Base-by-base conservation (phyloP, 1,140 invertebrate species). In the Drosophila rufa region DNA sequence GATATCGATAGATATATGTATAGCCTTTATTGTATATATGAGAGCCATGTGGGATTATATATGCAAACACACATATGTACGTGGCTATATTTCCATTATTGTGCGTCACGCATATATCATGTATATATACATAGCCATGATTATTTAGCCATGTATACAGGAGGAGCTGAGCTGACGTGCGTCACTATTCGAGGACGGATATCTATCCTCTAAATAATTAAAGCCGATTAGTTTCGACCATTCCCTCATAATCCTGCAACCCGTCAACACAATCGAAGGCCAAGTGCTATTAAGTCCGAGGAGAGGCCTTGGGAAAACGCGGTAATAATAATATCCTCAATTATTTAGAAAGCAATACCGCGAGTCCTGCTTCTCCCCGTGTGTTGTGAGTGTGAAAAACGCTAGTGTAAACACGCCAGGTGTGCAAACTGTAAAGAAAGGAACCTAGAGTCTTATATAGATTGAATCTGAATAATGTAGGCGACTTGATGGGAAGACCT, bases 1-100 rank as follows among this genome's bases (percentile, higher is more conserved):
- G 36, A 74, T 66, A 61, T 66, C 50, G 68, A 57, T 55, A 40
- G 30, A 30, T 70, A 77, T 69, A 42, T 36, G 53, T 47, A 42
- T 42, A 14, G n/a, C 48, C 15, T 61, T 17, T 25, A 14, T 17
- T 7, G 6, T 17, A 11, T 62, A 62, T 55, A 22, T 25, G 51
- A 22, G 7, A 4, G 47, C 25, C 42, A 61, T 66, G 22, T 66
- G 51, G 30, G 17, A n/a, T 47, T 48, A 48, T 60, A 36, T 25
- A 60, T 36, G 17, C 33, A 8, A 40, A 59, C 56, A 60, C 33
- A 17, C 19, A 22, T n/a, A n/a, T 56, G 17, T 47, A 17, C 30
- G 17, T 57, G 17, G 8, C 14, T 19, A 30, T 56, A 60, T 17
- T 8, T 45, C 56, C 62, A 30, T 36, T 14, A 61, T 38, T 22